Percentiles rank a stretch among this genome's conserved stretches.
Evolutionary conservation across 2,888 invertebrate species (phyloP).

Genomic region (Aporophyla lueneburgensis): DNA sequence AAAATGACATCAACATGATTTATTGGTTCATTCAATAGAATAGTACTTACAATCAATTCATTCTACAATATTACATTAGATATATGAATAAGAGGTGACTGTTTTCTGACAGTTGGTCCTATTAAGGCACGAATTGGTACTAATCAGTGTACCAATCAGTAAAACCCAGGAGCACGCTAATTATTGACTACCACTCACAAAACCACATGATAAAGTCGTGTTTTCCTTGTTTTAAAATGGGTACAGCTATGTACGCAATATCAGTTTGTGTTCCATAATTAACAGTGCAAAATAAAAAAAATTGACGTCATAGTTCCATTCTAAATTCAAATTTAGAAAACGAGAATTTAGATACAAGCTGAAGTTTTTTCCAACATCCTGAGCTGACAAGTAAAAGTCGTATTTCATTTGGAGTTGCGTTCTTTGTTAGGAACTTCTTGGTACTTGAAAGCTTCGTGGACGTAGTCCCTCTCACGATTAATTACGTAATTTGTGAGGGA

Average conservation of each 20-base stretch:
- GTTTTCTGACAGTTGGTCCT: constrained; percentile 17
- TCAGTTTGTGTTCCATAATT: constrained; percentile 4
- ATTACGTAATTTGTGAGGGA: constrained; percentile 55
- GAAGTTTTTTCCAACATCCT: constrained; percentile 47
- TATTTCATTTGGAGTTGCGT: constrained; percentile 52
- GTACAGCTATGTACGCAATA: neutral
- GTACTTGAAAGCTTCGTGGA: constrained; percentile 37
- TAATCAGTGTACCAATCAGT: constrained; percentile 47
- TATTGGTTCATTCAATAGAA: neutral
- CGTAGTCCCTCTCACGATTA: constrained; percentile 49
- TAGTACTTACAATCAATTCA: neutral
- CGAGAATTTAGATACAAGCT: constrained; percentile 20
- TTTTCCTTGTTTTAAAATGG: constrained; percentile 19
- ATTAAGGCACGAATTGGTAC: constrained; percentile 43
- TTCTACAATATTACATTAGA: neutral
- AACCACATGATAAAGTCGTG: neutral
- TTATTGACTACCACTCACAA: constrained; percentile 4
- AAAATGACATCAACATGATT: neutral
- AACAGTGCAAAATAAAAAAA: neutral
- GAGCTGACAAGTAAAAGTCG: constrained; percentile 58
- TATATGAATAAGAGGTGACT: constrained; percentile 3
- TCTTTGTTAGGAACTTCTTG: constrained; percentile 59
- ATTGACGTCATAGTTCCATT: neutral
- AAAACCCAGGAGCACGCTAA: constrained; percentile 29
- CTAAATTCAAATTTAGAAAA: constrained; percentile 27